Percentiles rank a stretch among this genome's conserved stretches.
phyloP scores from a whole-genome alignment of 2,113 vertebrate genomes.

The Isichthys henryi region DNA sequence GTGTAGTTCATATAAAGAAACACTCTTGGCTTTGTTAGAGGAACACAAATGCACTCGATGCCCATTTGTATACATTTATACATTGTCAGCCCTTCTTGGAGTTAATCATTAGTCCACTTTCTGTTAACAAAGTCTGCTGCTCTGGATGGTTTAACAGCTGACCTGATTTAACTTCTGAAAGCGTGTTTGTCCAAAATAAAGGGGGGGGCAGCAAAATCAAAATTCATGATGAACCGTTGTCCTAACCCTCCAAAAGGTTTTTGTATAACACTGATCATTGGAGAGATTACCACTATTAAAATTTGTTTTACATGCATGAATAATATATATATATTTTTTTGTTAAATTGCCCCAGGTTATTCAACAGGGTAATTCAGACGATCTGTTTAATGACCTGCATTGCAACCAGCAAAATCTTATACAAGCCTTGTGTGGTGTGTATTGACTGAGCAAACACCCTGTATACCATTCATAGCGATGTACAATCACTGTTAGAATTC shows the following conservation, averaged over 20 bases:
- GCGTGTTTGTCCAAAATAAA: neutral
- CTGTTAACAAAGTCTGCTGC: neutral
- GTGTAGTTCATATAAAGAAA: neutral
- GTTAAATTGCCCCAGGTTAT: neutral
- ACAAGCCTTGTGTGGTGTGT: neutral
- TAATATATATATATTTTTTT: neutral
- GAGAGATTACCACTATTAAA: neutral
- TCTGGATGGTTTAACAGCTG: neutral
- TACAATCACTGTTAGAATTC: neutral
- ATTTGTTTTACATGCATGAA: neutral
- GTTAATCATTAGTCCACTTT: neutral
- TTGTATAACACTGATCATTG: neutral
- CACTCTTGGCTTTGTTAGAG: neutral
- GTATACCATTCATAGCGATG: neutral
- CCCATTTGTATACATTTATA: neutral
- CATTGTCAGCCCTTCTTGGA: neutral
- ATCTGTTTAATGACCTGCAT: neutral
- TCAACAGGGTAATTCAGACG: neutral
- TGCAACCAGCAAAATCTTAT: neutral
- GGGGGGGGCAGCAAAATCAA: neutral
- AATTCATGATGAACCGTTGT: neutral
- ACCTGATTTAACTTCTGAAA: neutral
- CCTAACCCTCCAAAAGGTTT: neutral
- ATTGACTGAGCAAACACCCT: neutral
- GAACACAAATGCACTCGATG: neutral